Base-by-base conservation (phyloP, 2,888 invertebrate genomes). In the Papilio gigon region DNA sequence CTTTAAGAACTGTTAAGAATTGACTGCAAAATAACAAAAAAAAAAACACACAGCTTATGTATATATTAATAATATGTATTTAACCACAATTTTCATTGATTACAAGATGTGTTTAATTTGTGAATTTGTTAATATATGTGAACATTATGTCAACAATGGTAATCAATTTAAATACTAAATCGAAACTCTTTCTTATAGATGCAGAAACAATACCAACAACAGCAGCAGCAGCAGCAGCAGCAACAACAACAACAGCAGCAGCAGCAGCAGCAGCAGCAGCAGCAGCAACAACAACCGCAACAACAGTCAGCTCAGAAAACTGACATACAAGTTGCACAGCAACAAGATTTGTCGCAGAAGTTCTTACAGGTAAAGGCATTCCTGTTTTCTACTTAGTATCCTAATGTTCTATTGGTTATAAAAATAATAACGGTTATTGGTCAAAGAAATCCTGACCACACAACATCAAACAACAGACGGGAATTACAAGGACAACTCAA, bases 341-440 rank as follows among this genome's bases (percentile, higher is more conserved):
- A 93, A 71, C 86, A 91, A 68, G 92, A 92, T 4, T 84, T 89
- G 59, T 86, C 93, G 66, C 93, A 90, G 71, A 91, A 91, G 72
- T 91, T 88, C 77, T 80, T 91, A 70, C 91, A 91, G 85, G 91
- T 89, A 78, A n/a, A n/a, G n/a, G n/a, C n/a, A n/a, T n/a, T n/a
- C n/a, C n/a, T n/a, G n/a, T n/a, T n/a, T n/a, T n/a, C n/a, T n/a
- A n/a, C n/a, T n/a, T n/a, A n/a, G n/a, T n/a, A n/a, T n/a, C n/a
- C n/a, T n/a, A n/a, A n/a, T n/a, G n/a, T n/a, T n/a, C n/a, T n/a
- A n/a, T n/a, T n/a, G n/a, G n/a, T n/a, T n/a, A n/a, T n/a, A n/a
- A n/a, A n/a, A n/a, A n/a, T n/a, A n/a, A n/a, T n/a, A n/a, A n/a
- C n/a, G n/a, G n/a, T n/a, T n/a, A 9, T 9, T 17, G 42, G 8